These are phyloP conservation scores for Labeo calbasu DNA, from an alignment of 2,797 vertebrate genomes.

Conservation along the genomic window DNA sequence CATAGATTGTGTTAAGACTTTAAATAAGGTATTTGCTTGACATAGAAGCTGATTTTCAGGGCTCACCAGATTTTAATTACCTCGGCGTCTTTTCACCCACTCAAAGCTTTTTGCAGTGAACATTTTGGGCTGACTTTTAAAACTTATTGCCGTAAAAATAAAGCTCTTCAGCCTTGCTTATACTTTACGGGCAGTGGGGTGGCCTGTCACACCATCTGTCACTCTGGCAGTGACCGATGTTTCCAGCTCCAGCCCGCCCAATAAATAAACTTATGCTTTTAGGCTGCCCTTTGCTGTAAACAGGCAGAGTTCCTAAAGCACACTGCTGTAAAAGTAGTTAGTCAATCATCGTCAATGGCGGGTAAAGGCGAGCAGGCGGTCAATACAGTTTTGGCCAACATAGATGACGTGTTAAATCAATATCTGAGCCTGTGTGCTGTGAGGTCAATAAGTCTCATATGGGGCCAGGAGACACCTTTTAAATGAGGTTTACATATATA, in stretches of 20 bases:
- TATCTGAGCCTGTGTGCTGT: constrained; percentile 23
- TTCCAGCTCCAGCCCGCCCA: constrained; percentile 51
- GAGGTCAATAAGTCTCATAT: constrained; percentile 42
- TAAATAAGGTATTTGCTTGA: constrained; percentile 62
- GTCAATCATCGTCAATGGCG: constrained; percentile 16
- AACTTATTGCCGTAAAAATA: constrained; percentile 77
- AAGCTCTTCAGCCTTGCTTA: constrained; percentile 68
- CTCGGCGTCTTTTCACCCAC: constrained; percentile 69
- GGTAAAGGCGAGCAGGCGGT: constrained; percentile 12
- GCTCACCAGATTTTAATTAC: constrained; percentile 78
- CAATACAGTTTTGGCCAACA: constrained; percentile 2
- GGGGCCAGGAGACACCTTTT: constrained; percentile 41
- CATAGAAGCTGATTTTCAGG: constrained; percentile 60
- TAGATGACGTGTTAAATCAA: constrained; percentile 31
- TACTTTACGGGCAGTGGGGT: constrained; percentile 69
- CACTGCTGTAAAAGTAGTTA: constrained; percentile 27
- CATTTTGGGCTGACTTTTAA: constrained; percentile 74
- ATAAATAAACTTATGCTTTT: constrained; percentile 73
- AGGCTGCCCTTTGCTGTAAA: constrained; percentile 22
- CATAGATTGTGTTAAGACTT: not conserved
- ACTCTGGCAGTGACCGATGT: constrained; percentile 65
- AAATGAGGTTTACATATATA: constrained; percentile 55
- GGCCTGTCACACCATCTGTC: constrained; percentile 54
- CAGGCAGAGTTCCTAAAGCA: constrained; percentile 2
- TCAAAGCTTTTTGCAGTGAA: constrained; percentile 65